Evolutionary conservation across 1,140 invertebrate genomes (phyloP).

Genomic region (Aphaenogaster floridana): DNA sequence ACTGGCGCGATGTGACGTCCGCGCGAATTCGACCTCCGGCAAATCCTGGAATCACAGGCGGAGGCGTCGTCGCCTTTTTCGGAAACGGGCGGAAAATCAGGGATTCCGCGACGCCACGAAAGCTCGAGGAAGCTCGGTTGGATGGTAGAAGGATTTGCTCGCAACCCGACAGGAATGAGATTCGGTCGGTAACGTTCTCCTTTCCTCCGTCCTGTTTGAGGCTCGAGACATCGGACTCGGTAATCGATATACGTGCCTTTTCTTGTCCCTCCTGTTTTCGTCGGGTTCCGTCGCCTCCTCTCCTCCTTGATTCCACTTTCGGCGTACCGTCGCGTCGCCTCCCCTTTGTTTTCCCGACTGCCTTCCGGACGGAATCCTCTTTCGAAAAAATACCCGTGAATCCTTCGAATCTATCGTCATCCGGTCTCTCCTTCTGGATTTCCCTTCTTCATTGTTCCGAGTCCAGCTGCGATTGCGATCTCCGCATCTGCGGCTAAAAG

Average conservation of each 20-base stretch:
- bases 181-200: slow-evolving; percentile 60
- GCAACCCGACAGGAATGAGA: slow-evolving; percentile 72
- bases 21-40: slow-evolving; percentile 41
- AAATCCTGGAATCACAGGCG: slow-evolving; percentile 65
- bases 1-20: background rate
- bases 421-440: slow-evolving; percentile 29
- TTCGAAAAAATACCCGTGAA: slow-evolving; percentile 66
- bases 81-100: slow-evolving; percentile 72
- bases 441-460: slow-evolving; percentile 47
- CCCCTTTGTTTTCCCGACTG: slow-evolving; percentile 74
- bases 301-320: slow-evolving; percentile 60
- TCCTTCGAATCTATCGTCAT: slow-evolving; percentile 60
- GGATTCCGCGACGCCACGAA: slow-evolving; percentile 61
- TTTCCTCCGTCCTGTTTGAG: slow-evolving; percentile 34
- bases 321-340: slow-evolving; percentile 72
- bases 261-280: slow-evolving; percentile 59
- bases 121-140: slow-evolving; percentile 43
- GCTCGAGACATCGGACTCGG: slow-evolving; percentile 73
- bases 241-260: slow-evolving; percentile 79
- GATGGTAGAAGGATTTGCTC: slow-evolving; percentile 74
- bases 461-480: slow-evolving; percentile 70
- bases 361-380: slow-evolving; percentile 74
- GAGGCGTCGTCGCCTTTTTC: slow-evolving; percentile 62
- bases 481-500: slow-evolving; percentile 66
- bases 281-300: slow-evolving; percentile 41